Evolutionary conservation across 1,140 invertebrate genomes (phyloP).

Genomic region (Lutraria rhynchaena): DNA sequence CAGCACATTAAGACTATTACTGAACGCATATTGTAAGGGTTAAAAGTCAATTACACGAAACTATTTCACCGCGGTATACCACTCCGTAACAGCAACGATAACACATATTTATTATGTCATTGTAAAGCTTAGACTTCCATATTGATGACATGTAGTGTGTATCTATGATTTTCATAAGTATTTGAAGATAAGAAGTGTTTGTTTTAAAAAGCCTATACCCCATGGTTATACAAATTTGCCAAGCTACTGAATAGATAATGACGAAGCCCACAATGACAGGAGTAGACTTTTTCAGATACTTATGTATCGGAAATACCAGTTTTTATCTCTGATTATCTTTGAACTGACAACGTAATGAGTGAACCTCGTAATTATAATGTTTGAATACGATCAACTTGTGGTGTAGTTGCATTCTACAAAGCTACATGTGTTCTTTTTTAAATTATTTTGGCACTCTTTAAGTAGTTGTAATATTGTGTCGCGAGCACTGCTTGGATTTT

Average conservation of each 20-base stretch:
- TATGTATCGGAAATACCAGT: neutral
- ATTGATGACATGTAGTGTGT: too few species aligned
- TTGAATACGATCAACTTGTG: constrained; percentile 16
- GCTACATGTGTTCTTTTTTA: constrained; percentile 10
- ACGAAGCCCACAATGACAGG: constrained; percentile 14
- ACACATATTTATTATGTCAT: too few species aligned
- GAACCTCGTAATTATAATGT: neutral
- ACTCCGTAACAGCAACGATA: too few species aligned
- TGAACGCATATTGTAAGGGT: too few species aligned
- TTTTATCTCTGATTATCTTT: constrained; percentile 18
- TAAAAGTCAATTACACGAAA: too few species aligned
- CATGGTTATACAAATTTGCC: constrained; percentile 23
- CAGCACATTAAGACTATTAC: too few species aligned
- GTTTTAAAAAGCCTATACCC: constrained; percentile 20
- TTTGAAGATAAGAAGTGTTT: constrained; percentile 28
- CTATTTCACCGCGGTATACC: too few species aligned
- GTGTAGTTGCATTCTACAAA: constrained; percentile 3
- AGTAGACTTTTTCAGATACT: constrained; percentile 28
- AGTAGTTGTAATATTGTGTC: too few species aligned
- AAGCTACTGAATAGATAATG: constrained; percentile 22
- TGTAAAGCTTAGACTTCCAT: too few species aligned
- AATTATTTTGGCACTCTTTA: too few species aligned
- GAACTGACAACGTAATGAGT: constrained; percentile 17
- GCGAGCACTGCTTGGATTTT: too few species aligned
- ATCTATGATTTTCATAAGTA: neutral